phyloP scores from a whole-genome alignment of 2,888 invertebrate genomes.

The Synanthedon tipuliformis region DNA sequence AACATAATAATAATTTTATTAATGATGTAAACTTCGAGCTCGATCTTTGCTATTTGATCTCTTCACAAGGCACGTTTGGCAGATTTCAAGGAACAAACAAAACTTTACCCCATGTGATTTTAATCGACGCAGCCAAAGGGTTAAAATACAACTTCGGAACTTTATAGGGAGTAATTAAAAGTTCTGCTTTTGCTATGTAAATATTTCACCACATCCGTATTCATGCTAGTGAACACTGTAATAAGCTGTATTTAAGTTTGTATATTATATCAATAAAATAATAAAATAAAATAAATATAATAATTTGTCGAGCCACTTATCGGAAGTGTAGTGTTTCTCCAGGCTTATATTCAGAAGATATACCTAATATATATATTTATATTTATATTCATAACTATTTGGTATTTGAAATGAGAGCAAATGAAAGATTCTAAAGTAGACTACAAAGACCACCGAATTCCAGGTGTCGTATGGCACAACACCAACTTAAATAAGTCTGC shows the following conservation, averaged over 20 bases:
- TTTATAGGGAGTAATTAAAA: slow-evolving; percentile 19
- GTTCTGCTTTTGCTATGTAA: slow-evolving; percentile 22
- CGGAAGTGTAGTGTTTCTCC: too few species aligned
- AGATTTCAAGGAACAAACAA: slow-evolving; percentile 8
- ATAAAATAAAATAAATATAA: too few species aligned
- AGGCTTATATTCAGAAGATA: too few species aligned
- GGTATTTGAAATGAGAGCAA: too few species aligned
- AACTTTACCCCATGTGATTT: slow-evolving; percentile 10
- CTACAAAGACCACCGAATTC: slow-evolving; percentile 23
- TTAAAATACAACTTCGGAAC: slow-evolving; percentile 2
- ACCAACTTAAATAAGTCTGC: slow-evolving; percentile 58
- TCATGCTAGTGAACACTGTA: neutral
- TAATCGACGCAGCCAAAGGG: slow-evolving; percentile 5
- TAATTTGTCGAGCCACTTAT: too few species aligned
- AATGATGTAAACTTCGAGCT: neutral
- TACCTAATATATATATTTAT: too few species aligned
- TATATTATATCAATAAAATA: too few species aligned
- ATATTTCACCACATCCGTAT: slow-evolving; percentile 12
- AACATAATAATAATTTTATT: too few species aligned
- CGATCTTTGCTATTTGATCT: slow-evolving; percentile 4
- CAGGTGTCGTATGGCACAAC: slow-evolving; percentile 14
- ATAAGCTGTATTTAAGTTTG: too few species aligned
- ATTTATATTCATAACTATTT: too few species aligned
- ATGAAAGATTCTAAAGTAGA: neutral
- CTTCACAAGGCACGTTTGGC: slow-evolving; percentile 4